Conservation (phyloP, 2,888 invertebrate genomes). For the Yponomeuta sedellus region DNA sequence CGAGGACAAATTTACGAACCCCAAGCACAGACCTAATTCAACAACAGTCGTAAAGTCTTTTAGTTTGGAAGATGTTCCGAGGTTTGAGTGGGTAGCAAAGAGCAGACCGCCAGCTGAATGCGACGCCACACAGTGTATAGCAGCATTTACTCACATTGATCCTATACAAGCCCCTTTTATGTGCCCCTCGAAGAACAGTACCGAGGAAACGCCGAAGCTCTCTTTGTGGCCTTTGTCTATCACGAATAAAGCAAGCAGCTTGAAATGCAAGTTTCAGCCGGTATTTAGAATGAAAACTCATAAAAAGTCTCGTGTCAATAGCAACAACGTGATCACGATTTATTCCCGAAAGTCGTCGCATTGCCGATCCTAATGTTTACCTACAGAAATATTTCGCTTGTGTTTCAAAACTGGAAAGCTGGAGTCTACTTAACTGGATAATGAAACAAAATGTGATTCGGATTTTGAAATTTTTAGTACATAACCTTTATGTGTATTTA, state of each 20-base stretch:
- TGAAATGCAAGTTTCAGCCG: background rate
- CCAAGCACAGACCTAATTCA: too few relatives aligned
- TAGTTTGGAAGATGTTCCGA: background rate
- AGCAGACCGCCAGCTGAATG: background rate
- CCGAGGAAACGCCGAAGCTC: background rate
- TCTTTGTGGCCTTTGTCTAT: background rate
- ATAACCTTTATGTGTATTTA: too few relatives aligned
- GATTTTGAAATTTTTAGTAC: too few relatives aligned
- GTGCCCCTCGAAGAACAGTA: background rate
- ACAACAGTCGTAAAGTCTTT: background rate
- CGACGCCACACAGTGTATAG: background rate
- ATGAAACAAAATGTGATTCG: too few relatives aligned
- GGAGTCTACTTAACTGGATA: too few relatives aligned
- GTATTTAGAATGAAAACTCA: background rate
- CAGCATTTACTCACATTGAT: background rate
- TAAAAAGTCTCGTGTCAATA: background rate
- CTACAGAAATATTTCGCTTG: background rate
- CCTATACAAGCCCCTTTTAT: background rate
- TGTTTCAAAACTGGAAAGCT: background rate
- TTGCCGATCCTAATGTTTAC: background rate
- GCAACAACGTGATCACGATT: background rate
- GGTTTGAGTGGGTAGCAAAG: background rate
- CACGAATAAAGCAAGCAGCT: background rate
- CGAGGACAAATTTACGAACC: conserved; percentile 49
- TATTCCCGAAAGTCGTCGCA: background rate